Conservation (phyloP, 2,888 invertebrate species). For the Subacronicta megacephala region DNA sequence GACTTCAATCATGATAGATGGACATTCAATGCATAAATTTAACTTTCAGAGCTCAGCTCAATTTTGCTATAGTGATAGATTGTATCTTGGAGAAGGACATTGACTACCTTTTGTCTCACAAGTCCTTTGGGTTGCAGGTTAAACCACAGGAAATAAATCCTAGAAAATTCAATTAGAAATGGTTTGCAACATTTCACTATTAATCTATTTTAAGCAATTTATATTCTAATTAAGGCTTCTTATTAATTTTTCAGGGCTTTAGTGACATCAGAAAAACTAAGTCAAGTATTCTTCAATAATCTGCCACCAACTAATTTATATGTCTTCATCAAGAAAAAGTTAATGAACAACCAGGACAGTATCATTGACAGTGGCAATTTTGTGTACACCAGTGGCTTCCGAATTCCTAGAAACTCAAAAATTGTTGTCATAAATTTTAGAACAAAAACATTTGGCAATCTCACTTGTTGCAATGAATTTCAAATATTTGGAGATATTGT, state of each 20-base stretch:
- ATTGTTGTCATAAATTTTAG: slow-evolving; percentile 79
- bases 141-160: no score
- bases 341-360: slow-evolving; percentile 58
- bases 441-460: slow-evolving; percentile 62
- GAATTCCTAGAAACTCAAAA: slow-evolving; percentile 77
- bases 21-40: no score
- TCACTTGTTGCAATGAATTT: slow-evolving; percentile 80
- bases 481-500: slow-evolving; percentile 79
- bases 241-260: slow-evolving; percentile 77
- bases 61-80: no score
- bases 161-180: no score
- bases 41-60: no score
- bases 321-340: slow-evolving; percentile 83
- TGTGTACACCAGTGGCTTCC: slow-evolving; percentile 72
- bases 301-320: slow-evolving; percentile 85
- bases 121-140: no score
- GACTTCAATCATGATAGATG: no score
- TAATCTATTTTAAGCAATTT: no score
- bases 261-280: slow-evolving; percentile 82
- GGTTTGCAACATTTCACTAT: no score
- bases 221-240: neutral
- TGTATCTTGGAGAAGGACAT: no score
- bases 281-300: slow-evolving; percentile 77
- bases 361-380: slow-evolving; percentile 76
- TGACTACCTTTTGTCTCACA: no score